Conservation (phyloP, 1,140 invertebrate genomes). For the Dryas iulia region DNA sequence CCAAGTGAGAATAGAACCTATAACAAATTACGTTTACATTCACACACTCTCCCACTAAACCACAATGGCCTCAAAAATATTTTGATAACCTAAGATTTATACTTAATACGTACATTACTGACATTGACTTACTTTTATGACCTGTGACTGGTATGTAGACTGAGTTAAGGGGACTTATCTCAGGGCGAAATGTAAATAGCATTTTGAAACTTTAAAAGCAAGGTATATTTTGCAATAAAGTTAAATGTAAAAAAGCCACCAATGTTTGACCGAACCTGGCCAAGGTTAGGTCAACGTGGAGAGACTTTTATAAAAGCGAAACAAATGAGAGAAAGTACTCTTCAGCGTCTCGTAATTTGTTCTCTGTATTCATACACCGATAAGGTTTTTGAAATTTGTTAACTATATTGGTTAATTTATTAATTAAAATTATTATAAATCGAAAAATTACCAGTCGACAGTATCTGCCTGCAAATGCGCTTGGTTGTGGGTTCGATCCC, state of each 20-base stretch:
- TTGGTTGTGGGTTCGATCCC: too few species aligned
- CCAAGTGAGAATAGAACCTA: too few species aligned
- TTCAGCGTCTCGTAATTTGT: neutral
- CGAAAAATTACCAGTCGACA: too few species aligned
- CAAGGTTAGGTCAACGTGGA: constrained; percentile 14
- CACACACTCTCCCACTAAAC: too few species aligned
- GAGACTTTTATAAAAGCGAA: neutral
- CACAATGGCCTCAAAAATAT: too few species aligned
- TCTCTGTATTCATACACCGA: neutral
- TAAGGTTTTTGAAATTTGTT: too few species aligned
- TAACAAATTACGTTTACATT: too few species aligned
- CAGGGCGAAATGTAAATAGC: constrained; percentile 6
- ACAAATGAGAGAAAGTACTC: neutral
- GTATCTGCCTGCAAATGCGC: too few species aligned
- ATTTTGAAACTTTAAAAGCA: neutral
- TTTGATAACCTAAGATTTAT: neutral
- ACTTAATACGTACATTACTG: neutral
- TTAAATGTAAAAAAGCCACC: neutral
- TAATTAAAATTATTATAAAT: too few species aligned
- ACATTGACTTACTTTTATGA: neutral
- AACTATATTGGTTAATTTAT: too few species aligned
- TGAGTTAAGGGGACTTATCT: neutral
- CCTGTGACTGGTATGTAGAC: neutral
- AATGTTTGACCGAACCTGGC: neutral
- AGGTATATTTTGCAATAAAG: neutral